A percentile compares a stretch with the other conserved stretches of the same genome.
These are phyloP conservation scores for Lampris megalopsis DNA, from an alignment of 2,113 vertebrate species.

Conservation along the genomic window DNA sequence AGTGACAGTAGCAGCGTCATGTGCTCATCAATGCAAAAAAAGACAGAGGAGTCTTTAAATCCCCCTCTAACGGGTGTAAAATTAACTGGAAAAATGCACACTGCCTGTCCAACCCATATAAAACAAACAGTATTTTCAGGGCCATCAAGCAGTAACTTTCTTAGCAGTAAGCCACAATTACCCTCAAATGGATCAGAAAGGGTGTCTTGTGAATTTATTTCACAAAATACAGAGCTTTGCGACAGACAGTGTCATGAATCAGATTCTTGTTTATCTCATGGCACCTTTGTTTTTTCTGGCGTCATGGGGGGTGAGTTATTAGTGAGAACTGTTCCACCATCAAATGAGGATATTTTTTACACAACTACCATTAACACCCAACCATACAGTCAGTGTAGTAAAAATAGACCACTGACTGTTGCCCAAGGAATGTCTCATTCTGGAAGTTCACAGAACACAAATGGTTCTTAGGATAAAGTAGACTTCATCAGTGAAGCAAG, in stretches of 20 bases:
- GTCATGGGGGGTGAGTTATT: conserved; percentile 48
- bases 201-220: conserved; percentile 52
- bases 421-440: conserved; percentile 79
- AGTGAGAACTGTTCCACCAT: conserved; percentile 64
- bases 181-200: conserved; percentile 45
- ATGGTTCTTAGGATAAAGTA: conserved; percentile 55
- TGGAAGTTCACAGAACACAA: conserved; percentile 31
- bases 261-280: conserved; percentile 67
- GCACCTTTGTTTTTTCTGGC: conserved; percentile 65
- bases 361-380: conserved; percentile 53
- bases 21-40: conserved; percentile 71
- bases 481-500: conserved; percentile 58
- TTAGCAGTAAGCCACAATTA: conserved; percentile 39
- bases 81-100: conserved; percentile 42
- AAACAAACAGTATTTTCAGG: conserved; percentile 44
- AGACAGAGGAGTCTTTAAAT: conserved; percentile 65
- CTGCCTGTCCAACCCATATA: conserved; percentile 48
- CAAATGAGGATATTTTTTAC: conserved; percentile 67
- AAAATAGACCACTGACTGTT: conserved; percentile 74
- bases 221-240: conserved; percentile 56
- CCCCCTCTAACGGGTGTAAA: conserved; percentile 56
- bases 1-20: conserved; percentile 50
- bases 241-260: conserved; percentile 77
- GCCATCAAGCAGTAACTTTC: conserved; percentile 36
- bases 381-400: conserved; percentile 62